Base-by-base conservation (phyloP, 2,797 vertebrate species). In the Podargus strigoides region DNA sequence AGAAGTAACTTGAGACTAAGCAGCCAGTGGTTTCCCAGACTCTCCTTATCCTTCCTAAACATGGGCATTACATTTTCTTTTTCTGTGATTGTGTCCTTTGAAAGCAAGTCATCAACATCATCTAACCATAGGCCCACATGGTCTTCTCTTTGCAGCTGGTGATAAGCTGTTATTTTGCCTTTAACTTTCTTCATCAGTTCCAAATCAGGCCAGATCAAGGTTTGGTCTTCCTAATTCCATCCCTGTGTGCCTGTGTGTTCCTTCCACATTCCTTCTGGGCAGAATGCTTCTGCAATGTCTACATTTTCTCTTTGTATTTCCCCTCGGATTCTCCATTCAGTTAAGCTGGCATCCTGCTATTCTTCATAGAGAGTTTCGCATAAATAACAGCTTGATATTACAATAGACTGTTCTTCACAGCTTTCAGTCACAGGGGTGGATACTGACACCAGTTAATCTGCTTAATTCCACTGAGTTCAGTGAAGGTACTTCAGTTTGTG, bases 321-420 rank as follows among this genome's bases (percentile, higher is more conserved):
- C 52, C 78, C 49, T 60, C 69, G 58, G 77, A 84, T 64, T 37
- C 28, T 9, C 26, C 46, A 69, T 82, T 93, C 67, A 90, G 56
- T 52, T 58, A 59, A 87, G 34, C 30, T 81, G 72, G 55, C 37
- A 83, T 56, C 63, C 85, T 34, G 59, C 74, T 93, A 59, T 60
- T 92, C 52, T 85, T 91, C 63, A 26, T 58, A 76, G 63, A 21
- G n/a, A 79, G 12, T 76, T 89, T 89, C 60, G 89, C 19, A 10
- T 80, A 93, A 93, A 56, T 77, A 92, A 82, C 60, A 74, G 44
- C 62, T 95, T 92, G 79, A 34, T 78, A 36, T 52, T 92, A 83
- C 89, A 90, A 82, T 52, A 36, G 64, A 19, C 24, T 87, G 37
- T 73, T 91, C 91, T 94, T 87, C 94, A 73, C 58, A 93, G 36